phyloP scores from a whole-genome alignment of 2,113 vertebrate genomes.

The Nipponia nippon region DNA sequence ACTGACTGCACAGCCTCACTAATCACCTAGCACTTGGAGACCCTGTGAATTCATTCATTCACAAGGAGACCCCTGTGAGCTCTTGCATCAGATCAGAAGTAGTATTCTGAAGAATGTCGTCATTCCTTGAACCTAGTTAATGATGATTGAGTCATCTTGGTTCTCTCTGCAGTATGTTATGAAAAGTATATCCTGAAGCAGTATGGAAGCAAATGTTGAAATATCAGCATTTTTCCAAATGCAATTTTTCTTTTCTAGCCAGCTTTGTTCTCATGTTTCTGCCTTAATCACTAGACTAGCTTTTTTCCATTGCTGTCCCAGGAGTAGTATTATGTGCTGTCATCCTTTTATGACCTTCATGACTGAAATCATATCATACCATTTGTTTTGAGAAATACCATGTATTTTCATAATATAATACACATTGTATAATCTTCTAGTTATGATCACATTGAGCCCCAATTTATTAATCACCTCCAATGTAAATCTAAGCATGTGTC shows the following conservation, averaged over 20 bases:
- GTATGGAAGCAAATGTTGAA: neutral
- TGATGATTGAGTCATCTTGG: neutral
- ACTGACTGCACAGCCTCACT: neutral
- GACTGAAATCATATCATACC: neutral
- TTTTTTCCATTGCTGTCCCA: neutral
- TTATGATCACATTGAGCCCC: neutral
- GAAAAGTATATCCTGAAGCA: neutral
- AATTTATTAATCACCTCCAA: neutral
- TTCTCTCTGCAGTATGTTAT: neutral
- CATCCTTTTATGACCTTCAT: neutral
- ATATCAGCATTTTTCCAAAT: neutral
- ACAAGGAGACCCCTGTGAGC: neutral
- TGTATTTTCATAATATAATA: neutral
- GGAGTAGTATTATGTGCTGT: neutral
- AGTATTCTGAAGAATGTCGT: neutral
- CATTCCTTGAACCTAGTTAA: neutral
- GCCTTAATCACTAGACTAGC: neutral
- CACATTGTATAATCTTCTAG: neutral
- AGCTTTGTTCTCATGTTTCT: neutral
- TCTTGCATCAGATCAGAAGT: neutral
- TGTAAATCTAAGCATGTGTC: neutral
- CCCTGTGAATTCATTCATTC: neutral
- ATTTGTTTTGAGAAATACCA: neutral
- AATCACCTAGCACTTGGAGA: neutral
- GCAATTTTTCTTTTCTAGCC: neutral